phyloP scores from a whole-genome alignment of 2,888 invertebrate genomes.

The Seira ritae region DNA sequence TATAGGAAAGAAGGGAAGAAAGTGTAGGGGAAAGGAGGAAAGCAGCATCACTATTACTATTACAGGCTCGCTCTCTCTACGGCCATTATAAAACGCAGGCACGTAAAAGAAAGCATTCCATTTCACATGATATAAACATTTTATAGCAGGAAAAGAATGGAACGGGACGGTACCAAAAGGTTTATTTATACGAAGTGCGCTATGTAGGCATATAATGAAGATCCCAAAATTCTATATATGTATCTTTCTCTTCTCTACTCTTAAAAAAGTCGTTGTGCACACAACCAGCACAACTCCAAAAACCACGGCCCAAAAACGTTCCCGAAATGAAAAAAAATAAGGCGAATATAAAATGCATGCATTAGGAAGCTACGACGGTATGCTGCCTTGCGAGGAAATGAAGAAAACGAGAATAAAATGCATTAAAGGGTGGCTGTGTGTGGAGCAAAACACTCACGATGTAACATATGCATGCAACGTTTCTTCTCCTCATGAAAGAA shows the following conservation, averaged over 20 bases:
- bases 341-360: neutral
- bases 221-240: neutral
- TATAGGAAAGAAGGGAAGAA: neutral
- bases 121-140: slow-evolving; percentile 14
- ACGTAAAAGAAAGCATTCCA: slow-evolving; percentile 10
- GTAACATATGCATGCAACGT: slow-evolving; percentile 14
- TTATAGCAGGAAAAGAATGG: neutral
- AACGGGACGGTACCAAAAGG: neutral
- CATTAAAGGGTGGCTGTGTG: neutral
- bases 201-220: neutral
- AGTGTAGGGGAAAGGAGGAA: neutral
- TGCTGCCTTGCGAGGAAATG: neutral
- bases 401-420: neutral
- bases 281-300: neutral
- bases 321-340: neutral
- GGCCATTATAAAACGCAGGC: slow-evolving; percentile 10
- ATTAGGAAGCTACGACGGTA: neutral
- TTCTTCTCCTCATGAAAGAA: neutral
- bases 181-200: neutral
- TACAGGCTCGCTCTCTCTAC: slow-evolving; percentile 23
- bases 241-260: neutral
- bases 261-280: slow-evolving; percentile 13
- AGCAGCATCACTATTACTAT: neutral
- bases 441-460: neutral
- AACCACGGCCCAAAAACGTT: slow-evolving; percentile 8